Conservation (phyloP, 1,140 invertebrate genomes). For the Papilio polyxenes region DNA sequence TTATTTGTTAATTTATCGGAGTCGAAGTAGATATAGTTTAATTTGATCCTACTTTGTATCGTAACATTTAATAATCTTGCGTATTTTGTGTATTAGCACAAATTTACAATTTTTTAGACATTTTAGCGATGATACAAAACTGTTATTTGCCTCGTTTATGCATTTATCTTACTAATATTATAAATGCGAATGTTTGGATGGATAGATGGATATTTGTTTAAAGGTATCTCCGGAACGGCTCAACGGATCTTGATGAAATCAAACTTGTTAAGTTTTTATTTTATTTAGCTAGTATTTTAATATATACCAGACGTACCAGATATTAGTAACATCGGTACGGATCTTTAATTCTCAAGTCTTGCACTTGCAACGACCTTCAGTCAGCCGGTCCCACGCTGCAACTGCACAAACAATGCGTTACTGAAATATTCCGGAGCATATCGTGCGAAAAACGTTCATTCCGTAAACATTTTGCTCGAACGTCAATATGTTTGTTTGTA, state of each 20-base stretch:
- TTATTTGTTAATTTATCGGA: no score
- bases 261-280: neutral
- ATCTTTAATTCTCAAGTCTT: neutral
- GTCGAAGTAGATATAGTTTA: no score
- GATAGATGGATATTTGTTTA: no score
- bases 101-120: no score
- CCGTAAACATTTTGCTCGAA: constrained; percentile 22
- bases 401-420: constrained; percentile 33
- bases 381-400: constrained; percentile 29
- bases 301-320: neutral
- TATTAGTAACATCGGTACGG: neutral
- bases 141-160: no score
- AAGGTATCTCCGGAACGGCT: no score
- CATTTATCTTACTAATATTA: no score
- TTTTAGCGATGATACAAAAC: no score
- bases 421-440: constrained; percentile 20
- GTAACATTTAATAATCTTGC: no score
- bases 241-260: neutral
- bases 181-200: no score
- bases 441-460: constrained; percentile 27
- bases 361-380: constrained; percentile 25
- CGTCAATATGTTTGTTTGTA: constrained; percentile 16
- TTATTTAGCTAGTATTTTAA: neutral
- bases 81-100: no score
- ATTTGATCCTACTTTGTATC: no score